A percentile compares a stretch with the other conserved stretches of the same genome.
Evolutionary conservation across 1,140 invertebrate species (phyloP).

Genomic region (Papilio machaon): DNA sequence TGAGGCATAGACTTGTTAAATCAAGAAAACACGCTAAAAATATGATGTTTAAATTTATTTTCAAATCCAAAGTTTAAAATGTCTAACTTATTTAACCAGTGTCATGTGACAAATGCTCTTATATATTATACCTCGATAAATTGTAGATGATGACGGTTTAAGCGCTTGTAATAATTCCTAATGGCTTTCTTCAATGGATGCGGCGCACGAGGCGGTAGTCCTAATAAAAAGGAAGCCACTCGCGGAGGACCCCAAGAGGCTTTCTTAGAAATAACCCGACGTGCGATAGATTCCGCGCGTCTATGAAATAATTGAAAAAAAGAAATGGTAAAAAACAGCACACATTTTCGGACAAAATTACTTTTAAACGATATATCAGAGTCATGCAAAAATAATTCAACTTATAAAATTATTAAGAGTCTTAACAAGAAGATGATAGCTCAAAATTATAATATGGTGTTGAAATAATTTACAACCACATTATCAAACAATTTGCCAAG

Average conservation of each 20-base stretch:
- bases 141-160: slow-evolving; percentile 70
- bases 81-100: neutral
- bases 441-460: too few relatives aligned
- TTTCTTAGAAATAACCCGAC: slow-evolving; percentile 53
- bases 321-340: neutral
- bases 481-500: neutral
- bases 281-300: slow-evolving; percentile 60
- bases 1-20: too few relatives aligned
- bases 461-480: too few relatives aligned
- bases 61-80: neutral
- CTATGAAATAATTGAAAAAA: slow-evolving; percentile 44
- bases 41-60: neutral
- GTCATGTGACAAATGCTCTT: neutral
- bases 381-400: neutral
- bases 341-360: neutral
- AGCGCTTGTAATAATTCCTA: slow-evolving; percentile 65
- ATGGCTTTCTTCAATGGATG: slow-evolving; percentile 72
- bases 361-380: neutral
- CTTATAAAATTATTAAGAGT: too few relatives aligned
- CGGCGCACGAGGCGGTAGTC: slow-evolving; percentile 66
- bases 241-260: slow-evolving; percentile 63
- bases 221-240: slow-evolving; percentile 75
- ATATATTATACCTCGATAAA: slow-evolving; percentile 63
- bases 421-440: too few relatives aligned
- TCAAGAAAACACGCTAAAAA: neutral